Evolutionary conservation across 2,113 vertebrate species (phyloP).

Genomic region (Sapayoa aenigma): DNA sequence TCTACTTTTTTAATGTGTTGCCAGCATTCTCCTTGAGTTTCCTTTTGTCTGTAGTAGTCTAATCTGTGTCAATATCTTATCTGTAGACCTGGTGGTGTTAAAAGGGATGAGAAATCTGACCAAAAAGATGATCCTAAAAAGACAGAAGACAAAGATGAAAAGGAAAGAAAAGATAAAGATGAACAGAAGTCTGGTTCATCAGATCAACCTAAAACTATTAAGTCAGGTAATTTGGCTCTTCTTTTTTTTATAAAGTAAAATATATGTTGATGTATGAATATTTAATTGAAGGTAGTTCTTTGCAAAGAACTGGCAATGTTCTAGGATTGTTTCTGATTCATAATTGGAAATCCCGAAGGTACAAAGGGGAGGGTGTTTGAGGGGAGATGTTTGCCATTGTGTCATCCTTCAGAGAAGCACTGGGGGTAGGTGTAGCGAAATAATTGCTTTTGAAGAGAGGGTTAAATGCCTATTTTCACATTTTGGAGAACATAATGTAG

Average conservation of each 20-base stretch:
- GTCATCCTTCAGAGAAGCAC: background rate
- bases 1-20: background rate
- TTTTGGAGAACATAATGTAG: background rate
- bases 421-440: background rate
- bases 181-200: slow-evolving; percentile 70
- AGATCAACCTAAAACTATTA: slow-evolving; percentile 69
- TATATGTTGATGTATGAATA: background rate
- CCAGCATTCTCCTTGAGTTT: background rate
- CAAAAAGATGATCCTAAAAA: slow-evolving; percentile 78
- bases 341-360: background rate
- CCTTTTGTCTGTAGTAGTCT: background rate
- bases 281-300: background rate
- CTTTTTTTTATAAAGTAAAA: background rate
- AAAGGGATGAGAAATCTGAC: slow-evolving; percentile 84
- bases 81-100: slow-evolving; percentile 58
- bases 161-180: slow-evolving; percentile 79
- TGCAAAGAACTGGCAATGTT: background rate
- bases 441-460: background rate
- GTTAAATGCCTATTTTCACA: background rate
- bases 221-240: slow-evolving; percentile 68
- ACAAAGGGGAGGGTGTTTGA: background rate
- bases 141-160: slow-evolving; percentile 71
- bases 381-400: background rate
- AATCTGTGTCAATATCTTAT: background rate
- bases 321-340: background rate